Evolutionary conservation across 2,113 vertebrate species (phyloP).

Genomic region (Nestor notabilis): DNA sequence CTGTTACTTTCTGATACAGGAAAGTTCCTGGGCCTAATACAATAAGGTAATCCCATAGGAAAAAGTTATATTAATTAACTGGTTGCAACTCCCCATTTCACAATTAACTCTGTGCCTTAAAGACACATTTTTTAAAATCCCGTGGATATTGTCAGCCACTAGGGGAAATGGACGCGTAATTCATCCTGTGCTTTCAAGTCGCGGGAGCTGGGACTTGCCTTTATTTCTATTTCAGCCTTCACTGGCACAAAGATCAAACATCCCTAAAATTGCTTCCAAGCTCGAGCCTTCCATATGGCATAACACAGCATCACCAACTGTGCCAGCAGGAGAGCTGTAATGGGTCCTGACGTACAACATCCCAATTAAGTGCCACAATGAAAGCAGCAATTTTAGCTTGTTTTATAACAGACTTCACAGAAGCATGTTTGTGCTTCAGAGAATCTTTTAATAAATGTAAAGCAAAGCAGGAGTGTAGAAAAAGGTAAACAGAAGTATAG

Average conservation of each 20-base stretch:
- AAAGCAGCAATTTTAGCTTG: constrained; percentile 18
- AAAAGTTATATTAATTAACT: not conserved
- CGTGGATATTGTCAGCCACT: not conserved
- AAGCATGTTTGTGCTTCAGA: not conserved
- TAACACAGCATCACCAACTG: not conserved
- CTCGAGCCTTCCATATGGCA: constrained; percentile 4
- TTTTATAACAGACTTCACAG: not conserved
- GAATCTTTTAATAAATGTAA: not conserved
- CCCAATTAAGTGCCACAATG: constrained; percentile 31
- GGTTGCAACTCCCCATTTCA: not conserved
- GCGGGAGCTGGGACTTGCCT: not conserved
- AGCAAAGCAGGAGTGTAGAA: not conserved
- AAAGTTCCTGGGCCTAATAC: not conserved
- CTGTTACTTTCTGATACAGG: not conserved
- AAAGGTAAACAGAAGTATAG: not conserved
- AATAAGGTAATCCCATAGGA: not conserved
- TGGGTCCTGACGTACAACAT: constrained; percentile 27
- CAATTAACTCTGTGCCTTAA: not conserved
- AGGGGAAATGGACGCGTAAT: not conserved
- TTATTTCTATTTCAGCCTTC: not conserved
- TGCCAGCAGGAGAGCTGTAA: not conserved
- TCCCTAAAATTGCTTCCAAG: not conserved
- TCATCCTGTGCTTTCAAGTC: not conserved
- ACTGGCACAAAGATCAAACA: not conserved
- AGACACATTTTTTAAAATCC: not conserved